Evolutionary conservation across 2,888 invertebrate species (phyloP), one percentile per base, ranked within the genome.

Genomic region (Ophion ellenae): DNA sequence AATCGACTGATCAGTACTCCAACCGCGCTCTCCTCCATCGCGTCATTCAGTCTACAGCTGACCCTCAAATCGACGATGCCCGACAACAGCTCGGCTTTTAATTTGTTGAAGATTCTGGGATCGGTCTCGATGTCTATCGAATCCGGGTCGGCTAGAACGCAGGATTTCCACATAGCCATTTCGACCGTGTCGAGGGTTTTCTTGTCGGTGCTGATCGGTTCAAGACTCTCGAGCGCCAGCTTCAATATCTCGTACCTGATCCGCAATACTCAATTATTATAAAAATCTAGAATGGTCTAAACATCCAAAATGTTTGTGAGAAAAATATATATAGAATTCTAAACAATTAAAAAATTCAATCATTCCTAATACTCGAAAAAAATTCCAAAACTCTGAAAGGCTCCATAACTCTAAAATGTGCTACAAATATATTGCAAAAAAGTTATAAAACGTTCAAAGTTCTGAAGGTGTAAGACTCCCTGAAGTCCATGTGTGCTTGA

Each of bases 1-100:
- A 96, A 94, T 71, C 94, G 94, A 45, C 94, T 95, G 78, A 96
- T 94, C 10, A 95, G 94, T 71, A 82, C 86, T 83, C 92, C 90
- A 0, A 91, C 87, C 32, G 92, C 91, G 63, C 81, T 53, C 80
- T 89, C 89, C 71, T 93, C 93, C 3, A 82, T n/a, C 2, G 83
- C 59, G 36, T 92, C 91, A 20, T 69, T 89, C 20, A 94, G 87
- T 2, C 88, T 83, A 59, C 91, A 93, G 10, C 85, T 87, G 1
- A 92, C 90, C 85, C 90, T 87, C 3, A 93, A 70, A 64, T 89
- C 89, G 67, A 88, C 89, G 20, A 92, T 75, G 57, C 87, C 90
- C 5, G 90, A 90, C 53, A 93, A 83, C 47, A 93, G 88, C 83
- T 93, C 93, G 17, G 91, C 91, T 85, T 93, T 93, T 28, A 93